phyloP scores from a whole-genome alignment of 2,113 vertebrate species.

The Rhinogobius similis region DNA sequence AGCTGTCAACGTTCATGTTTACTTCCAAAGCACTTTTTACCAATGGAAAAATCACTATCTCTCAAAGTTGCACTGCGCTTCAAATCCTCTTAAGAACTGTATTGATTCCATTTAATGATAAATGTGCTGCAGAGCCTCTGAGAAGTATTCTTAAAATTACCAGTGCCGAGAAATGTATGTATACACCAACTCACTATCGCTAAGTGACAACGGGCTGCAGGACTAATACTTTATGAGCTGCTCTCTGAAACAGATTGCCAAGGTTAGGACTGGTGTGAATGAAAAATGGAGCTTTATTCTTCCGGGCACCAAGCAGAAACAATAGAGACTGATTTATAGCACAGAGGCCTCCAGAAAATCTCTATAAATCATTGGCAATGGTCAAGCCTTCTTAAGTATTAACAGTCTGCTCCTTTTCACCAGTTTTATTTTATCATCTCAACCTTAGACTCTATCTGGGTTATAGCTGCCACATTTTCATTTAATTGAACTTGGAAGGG shows the following conservation, averaged over 20 bases:
- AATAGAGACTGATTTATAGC: not conserved
- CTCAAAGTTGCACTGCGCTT: not conserved
- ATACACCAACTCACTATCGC: constrained; percentile 4
- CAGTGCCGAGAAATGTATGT: not conserved
- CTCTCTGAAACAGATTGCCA: constrained; percentile 24
- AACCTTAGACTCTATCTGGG: not conserved
- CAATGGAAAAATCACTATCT: constrained; percentile 5
- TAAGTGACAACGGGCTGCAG: constrained; percentile 9
- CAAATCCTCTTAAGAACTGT: constrained; percentile 5
- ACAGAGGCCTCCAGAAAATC: not conserved
- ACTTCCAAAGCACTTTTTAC: not conserved
- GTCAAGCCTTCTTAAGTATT: not conserved
- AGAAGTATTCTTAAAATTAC: constrained; percentile 8
- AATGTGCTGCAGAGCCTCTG: not conserved
- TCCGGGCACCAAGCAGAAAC: constrained; percentile 9
- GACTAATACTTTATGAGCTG: constrained; percentile 15
- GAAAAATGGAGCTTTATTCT: constrained; percentile 18
- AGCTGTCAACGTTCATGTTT: not conserved
- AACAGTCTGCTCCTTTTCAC: not conserved
- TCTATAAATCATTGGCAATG: constrained; percentile 6
- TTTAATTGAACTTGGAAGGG: not conserved
- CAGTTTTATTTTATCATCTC: constrained; percentile 9
- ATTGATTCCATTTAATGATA: not conserved
- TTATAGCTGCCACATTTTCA: not conserved
- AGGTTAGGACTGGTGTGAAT: constrained; percentile 23